These are phyloP conservation scores for Oegoconia quadripuncta DNA, from an alignment of 2,888 invertebrate species.

Conservation along the genomic window DNA sequence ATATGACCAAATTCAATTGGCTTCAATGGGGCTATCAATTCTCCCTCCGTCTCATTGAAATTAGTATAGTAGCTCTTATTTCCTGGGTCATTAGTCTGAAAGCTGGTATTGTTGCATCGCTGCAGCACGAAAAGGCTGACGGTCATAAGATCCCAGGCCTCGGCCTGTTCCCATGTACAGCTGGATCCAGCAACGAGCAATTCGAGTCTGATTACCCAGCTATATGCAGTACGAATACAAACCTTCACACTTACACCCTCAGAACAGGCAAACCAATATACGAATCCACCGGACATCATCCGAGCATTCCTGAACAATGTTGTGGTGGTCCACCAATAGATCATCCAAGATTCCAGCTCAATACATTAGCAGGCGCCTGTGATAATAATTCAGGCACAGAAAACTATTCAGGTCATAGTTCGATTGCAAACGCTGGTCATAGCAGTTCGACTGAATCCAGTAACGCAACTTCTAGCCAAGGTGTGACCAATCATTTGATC, in stretches of 20 bases:
- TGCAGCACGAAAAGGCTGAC: constrained; percentile 86
- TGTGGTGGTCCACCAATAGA: constrained; percentile 64
- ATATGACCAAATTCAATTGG: constrained; percentile 87
- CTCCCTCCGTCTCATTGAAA: constrained; percentile 89
- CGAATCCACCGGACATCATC: constrained; percentile 77
- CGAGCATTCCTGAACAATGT: constrained; percentile 61
- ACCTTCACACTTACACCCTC: constrained; percentile 89
- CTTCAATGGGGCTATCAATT: constrained; percentile 95
- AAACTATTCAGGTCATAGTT: constrained; percentile 81
- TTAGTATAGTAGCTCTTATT: constrained; percentile 90
- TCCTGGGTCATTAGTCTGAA: constrained; percentile 92
- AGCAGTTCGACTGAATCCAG: constrained; percentile 76
- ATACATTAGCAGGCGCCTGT: constrained; percentile 76
- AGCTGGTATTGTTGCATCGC: constrained; percentile 71
- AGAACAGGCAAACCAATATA: constrained; percentile 88
- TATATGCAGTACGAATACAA: constrained; percentile 91
- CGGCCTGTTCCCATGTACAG: constrained; percentile 89
- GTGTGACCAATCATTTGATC: constrained; percentile 72
- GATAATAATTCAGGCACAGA: constrained; percentile 82
- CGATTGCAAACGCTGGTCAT: constrained; percentile 75
- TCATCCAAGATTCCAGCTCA: constrained; percentile 73
- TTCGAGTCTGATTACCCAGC: constrained; percentile 91
- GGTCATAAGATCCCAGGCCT: constrained; percentile 85
- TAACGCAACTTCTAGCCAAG: constrained; percentile 73
- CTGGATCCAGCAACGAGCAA: constrained; percentile 90